These are phyloP conservation scores for Tribolium freemani DNA, from an alignment of 2,888 invertebrate species.

Conservation along the genomic window DNA sequence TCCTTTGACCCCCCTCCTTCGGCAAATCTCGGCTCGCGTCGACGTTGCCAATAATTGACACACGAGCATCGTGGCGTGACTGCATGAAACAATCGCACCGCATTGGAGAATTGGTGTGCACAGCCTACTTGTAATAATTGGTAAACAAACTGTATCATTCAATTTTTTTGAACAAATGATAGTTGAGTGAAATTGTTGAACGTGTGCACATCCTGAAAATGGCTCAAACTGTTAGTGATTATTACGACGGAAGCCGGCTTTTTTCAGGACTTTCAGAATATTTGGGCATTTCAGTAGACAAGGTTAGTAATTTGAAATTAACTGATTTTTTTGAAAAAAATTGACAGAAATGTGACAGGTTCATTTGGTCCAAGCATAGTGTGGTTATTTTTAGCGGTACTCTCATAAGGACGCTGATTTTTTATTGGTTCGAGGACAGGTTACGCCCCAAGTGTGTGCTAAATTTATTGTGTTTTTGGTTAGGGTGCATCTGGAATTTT, in stretches of 20 bases:
- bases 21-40: background rate
- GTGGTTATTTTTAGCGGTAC: constrained; percentile 32
- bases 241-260: constrained; percentile 79
- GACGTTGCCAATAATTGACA: background rate
- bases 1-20: background rate
- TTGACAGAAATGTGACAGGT: background rate
- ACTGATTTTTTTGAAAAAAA: background rate
- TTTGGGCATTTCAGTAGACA: constrained; percentile 82
- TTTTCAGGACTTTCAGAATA: constrained; percentile 79
- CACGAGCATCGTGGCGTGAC: background rate
- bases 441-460: constrained; percentile 12
- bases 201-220: constrained; percentile 2
- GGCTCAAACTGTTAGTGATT: constrained; percentile 46
- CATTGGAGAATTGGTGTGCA: background rate
- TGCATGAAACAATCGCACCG: background rate
- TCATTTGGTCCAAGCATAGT: background rate
- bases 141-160: constrained; percentile 6
- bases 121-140: background rate
- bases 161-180: constrained; percentile 13
- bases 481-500: background rate
- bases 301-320: constrained; percentile 73
- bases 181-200: constrained; percentile 12
- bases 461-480: background rate
- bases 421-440: background rate
- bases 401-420: background rate